phyloP scores from a whole-genome alignment of 2,797 vertebrate genomes.

The Chelon auratus region DNA sequence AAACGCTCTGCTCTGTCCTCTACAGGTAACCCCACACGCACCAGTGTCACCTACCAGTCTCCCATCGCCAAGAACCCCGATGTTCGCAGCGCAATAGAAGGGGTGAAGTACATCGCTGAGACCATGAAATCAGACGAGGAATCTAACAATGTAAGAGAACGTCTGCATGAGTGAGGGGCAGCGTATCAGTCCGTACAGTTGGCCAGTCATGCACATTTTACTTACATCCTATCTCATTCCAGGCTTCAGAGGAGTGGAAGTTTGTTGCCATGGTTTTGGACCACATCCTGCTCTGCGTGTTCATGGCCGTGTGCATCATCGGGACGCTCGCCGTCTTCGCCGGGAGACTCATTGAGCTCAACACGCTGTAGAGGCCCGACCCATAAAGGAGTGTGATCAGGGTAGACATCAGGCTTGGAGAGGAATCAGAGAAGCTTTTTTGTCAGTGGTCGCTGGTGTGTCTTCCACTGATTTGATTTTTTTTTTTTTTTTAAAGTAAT shows the following conservation, averaged over 20 bases:
- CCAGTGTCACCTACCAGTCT: constrained; percentile 89
- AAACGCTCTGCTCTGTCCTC: constrained; percentile 41
- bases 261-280: constrained; percentile 98
- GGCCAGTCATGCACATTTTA: too few species aligned
- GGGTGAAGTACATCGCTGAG: constrained; percentile 96
- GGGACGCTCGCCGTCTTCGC: constrained; percentile 94
- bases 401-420: not conserved
- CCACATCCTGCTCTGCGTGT: constrained; percentile 94
- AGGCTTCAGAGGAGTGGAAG: constrained; percentile 98
- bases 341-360: constrained; percentile 94
- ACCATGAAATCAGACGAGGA: constrained; percentile 96
- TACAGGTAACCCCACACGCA: constrained; percentile 85
- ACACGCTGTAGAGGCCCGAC: constrained; percentile 81
- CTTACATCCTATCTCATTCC: constrained; percentile 27
- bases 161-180: too few species aligned
- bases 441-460: not conserved
- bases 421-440: not conserved
- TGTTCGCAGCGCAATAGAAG: constrained; percentile 95
- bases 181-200: too few species aligned
- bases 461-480: constrained; percentile 1
- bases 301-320: constrained; percentile 95
- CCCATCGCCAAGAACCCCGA: constrained; percentile 93
- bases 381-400: not conserved
- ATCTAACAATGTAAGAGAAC: constrained; percentile 89
- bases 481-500: not conserved